Percentiles rank a stretch among this genome's conserved stretches.
These are phyloP conservation scores for Myiothlypis coronata DNA, from an alignment of 2,797 vertebrate genomes.

Conservation along the genomic window DNA sequence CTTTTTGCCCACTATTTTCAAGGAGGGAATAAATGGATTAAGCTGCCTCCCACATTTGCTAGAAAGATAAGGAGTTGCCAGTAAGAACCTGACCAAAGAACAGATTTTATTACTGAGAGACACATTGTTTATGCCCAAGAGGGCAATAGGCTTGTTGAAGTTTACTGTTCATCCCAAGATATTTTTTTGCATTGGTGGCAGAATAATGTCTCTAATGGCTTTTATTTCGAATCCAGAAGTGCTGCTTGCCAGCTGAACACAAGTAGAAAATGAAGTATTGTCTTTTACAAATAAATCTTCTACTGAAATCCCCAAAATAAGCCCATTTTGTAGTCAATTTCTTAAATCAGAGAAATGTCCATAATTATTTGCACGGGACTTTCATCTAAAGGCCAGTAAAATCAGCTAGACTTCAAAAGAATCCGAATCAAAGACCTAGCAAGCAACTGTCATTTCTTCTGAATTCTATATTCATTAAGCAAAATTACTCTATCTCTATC, in stretches of 20 bases:
- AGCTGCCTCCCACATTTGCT: neutral
- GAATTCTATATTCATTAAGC: neutral
- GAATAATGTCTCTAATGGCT: neutral
- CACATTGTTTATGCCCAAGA: neutral
- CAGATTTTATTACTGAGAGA: neutral
- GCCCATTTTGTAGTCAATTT: neutral
- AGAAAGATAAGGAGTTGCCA: slow-evolving; percentile 43
- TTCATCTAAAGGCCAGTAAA: slow-evolving; percentile 13
- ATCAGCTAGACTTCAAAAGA: slow-evolving; percentile 18
- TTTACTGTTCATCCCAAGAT: neutral
- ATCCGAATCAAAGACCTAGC: slow-evolving; percentile 5
- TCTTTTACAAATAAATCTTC: neutral
- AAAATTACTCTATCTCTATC: neutral
- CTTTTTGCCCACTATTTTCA: neutral
- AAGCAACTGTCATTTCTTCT: neutral
- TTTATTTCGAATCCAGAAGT: neutral
- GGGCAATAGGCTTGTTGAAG: neutral
- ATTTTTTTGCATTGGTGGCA: neutral
- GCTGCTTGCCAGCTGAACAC: neutral
- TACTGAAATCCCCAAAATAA: neutral
- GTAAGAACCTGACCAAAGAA: slow-evolving; percentile 37
- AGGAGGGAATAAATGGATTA: slow-evolving; percentile 22
- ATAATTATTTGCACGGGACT: neutral
- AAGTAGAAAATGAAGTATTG: neutral
- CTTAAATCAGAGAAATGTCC: neutral